phyloP scores from a whole-genome alignment of 2,797 vertebrate species.

The Balearica regulorum region DNA sequence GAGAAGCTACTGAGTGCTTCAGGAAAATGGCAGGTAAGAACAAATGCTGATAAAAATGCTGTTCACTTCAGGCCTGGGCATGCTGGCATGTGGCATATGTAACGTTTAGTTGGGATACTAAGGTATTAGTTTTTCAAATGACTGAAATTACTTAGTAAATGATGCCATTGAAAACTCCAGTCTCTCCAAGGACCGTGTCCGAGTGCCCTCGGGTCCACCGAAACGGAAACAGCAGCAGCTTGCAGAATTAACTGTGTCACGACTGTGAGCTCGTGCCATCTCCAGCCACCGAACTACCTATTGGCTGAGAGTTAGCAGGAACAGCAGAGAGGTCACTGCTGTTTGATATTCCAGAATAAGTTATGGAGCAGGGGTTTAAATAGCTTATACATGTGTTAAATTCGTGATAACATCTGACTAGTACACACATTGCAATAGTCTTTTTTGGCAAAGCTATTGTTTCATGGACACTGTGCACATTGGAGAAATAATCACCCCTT shows the following conservation, averaged over 20 bases:
- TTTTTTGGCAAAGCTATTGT: neutral
- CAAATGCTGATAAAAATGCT: fast-evolving
- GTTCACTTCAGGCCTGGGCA: fast-evolving
- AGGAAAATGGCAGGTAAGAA: constrained; percentile 40
- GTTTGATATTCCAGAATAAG: neutral
- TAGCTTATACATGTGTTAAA: fast-evolving
- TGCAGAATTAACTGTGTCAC: neutral
- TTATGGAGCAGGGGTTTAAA: fast-evolving
- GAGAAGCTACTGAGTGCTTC: neutral
- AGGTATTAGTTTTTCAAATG: neutral
- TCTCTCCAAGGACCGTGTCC: fast-evolving
- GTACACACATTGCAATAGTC: neutral
- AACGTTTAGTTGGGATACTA: fast-evolving
- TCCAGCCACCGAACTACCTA: neutral
- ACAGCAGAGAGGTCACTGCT: neutral
- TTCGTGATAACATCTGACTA: neutral
- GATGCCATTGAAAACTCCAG: neutral
- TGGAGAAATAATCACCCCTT: neutral
- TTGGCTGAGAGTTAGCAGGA: neutral
- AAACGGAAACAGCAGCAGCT: neutral
- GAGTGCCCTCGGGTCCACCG: fast-evolving
- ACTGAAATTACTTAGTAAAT: neutral
- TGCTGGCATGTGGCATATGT: fast-evolving
- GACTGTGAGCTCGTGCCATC: too few relatives aligned
- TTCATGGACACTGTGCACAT: fast-evolving